Conservation (phyloP, 2,888 invertebrate species). For the Hypena proboscidalis region DNA sequence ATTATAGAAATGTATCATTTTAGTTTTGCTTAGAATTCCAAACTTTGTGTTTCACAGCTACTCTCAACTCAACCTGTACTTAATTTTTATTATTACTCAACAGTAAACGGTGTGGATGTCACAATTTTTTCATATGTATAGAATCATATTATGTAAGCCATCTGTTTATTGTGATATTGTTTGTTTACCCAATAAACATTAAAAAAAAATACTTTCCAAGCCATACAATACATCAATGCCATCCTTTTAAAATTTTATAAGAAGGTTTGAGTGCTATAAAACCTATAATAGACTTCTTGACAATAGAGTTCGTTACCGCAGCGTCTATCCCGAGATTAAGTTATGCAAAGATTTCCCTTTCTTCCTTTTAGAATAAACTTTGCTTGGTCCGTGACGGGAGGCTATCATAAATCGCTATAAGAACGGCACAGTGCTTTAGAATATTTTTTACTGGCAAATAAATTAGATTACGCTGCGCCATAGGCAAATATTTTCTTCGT, state of each 20-base stretch:
- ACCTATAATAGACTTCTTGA: constrained; percentile 36
- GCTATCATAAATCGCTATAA: constrained; percentile 39
- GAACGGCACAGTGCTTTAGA: constrained; percentile 22
- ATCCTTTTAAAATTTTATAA: constrained; percentile 33
- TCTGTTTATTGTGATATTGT: no score
- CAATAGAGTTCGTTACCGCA: constrained; percentile 61
- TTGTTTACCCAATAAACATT: no score
- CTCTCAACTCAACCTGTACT: no score
- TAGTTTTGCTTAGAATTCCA: no score
- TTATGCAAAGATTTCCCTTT: constrained; percentile 44
- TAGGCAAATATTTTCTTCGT: constrained; percentile 9
- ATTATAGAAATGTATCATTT: no score
- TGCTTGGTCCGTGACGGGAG: constrained; percentile 39
- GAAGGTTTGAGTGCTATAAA: constrained; percentile 25
- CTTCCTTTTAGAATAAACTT: constrained; percentile 41
- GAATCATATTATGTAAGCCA: no score
- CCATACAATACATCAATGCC: constrained; percentile 45
- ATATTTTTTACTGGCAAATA: no score
- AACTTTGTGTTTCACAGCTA: no score
- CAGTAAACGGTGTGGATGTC: no score
- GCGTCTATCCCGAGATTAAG: constrained; percentile 38
- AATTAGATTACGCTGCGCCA: constrained; percentile 25
- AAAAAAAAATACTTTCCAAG: constrained; percentile 4
- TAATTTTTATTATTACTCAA: no score
- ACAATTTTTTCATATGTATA: no score